phyloP scores from a whole-genome alignment of 2,888 invertebrate species.

The Eugnorisma glareosa region DNA sequence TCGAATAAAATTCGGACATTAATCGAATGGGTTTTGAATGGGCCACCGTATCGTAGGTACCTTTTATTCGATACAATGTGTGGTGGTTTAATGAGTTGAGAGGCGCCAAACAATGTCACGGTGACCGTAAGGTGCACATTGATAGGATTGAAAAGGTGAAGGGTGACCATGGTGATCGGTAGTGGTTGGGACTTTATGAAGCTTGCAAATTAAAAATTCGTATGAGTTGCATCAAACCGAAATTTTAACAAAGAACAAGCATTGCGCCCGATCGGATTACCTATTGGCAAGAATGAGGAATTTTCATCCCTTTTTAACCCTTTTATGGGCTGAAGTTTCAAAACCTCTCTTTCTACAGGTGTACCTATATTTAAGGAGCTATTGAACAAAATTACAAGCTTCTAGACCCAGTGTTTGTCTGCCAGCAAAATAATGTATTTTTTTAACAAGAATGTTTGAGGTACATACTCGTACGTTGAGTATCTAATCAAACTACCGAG shows the following conservation, averaged over 20 bases:
- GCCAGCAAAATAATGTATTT: neutral
- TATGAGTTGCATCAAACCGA: neutral
- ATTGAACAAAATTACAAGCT: neutral
- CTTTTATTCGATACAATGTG: constrained; percentile 66
- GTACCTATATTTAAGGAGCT: neutral
- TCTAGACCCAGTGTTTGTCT: neutral
- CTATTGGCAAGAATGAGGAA: neutral
- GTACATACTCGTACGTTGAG: too few relatives aligned
- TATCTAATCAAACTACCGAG: neutral
- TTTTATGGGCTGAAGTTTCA: neutral
- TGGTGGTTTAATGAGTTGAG: constrained; percentile 65
- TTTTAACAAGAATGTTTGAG: neutral
- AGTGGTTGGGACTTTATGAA: neutral
- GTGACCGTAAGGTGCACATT: constrained; percentile 60
- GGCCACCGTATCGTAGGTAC: constrained; percentile 59
- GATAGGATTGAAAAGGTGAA: constrained; percentile 53
- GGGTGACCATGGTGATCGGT: constrained; percentile 42
- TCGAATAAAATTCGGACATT: constrained; percentile 73
- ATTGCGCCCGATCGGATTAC: neutral
- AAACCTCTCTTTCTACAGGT: neutral
- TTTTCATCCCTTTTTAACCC: neutral
- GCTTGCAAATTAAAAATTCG: neutral
- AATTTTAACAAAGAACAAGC: neutral
- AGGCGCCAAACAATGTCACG: constrained; percentile 73
- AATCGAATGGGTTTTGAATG: constrained; percentile 69